Percentiles rank a stretch among this genome's conserved stretches.
Conservation (phyloP, 53 echinoderm and acorn worm species). For the Glandiceps talaboti region DNA sequence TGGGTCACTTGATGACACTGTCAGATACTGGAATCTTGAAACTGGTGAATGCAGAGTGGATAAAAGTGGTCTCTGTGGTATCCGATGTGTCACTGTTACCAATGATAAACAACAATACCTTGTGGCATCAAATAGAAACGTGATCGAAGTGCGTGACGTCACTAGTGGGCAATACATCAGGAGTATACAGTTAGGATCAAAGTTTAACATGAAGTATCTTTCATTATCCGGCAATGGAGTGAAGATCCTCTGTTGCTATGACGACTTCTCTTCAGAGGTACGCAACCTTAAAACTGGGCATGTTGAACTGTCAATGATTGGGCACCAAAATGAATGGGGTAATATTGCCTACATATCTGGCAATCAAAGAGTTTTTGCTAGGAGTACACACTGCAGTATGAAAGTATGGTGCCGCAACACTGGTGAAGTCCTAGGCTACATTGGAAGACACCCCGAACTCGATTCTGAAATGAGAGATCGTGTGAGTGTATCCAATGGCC, state of each 20-base stretch:
- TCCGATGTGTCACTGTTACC: background rate
- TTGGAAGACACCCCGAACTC: background rate
- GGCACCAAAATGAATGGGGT: background rate
- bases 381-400: background rate
- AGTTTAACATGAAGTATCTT: background rate
- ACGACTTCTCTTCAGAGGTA: background rate
- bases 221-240: background rate
- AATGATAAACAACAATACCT: background rate
- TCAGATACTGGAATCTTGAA: background rate
- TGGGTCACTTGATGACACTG: background rate
- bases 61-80: background rate
- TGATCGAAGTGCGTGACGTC: background rate
- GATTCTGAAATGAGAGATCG: no score
- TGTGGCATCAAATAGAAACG: background rate
- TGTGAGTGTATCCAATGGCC: background rate
- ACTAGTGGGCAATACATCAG: background rate
- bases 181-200: background rate
- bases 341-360: background rate
- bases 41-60: background rate
- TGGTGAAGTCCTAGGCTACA: background rate
- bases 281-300: background rate
- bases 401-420: background rate
- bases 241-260: background rate
- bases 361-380: background rate
- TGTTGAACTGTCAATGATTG: background rate